These are phyloP conservation scores for Maniola hyperantus DNA, from an alignment of 2,888 invertebrate species.

Conservation along the genomic window DNA sequence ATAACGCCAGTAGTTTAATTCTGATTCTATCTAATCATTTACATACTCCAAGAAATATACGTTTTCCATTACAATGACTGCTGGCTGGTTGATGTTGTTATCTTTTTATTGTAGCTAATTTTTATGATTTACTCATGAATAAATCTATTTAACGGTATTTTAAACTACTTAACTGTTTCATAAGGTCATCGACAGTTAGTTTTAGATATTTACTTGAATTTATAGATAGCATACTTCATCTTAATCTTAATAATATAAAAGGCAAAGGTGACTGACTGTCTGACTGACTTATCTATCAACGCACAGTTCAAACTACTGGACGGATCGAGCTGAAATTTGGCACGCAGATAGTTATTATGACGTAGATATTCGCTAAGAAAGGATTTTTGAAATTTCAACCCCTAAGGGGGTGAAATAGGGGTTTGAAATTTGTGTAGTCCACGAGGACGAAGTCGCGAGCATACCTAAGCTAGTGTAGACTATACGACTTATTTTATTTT, in stretches of 20 bases:
- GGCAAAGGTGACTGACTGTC: too few species aligned
- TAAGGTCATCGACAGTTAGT: not conserved
- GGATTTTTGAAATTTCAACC: too few species aligned
- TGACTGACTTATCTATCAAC: too few species aligned
- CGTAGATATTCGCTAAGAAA: too few species aligned
- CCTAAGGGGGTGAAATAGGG: too few species aligned
- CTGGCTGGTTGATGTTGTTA: not conserved
- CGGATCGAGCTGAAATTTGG: too few species aligned
- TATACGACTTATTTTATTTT: not conserved
- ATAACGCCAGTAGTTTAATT: not conserved
- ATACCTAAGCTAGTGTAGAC: too few species aligned
- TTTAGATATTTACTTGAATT: not conserved
- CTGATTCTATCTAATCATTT: slow-evolving; percentile 1
- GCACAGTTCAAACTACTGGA: too few species aligned
- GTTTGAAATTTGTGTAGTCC: too few species aligned
- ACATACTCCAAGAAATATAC: slow-evolving; percentile 5
- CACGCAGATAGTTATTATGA: too few species aligned
- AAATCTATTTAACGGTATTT: not conserved
- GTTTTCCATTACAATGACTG: not conserved
- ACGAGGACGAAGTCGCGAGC: too few species aligned
- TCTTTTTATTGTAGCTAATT: not conserved
- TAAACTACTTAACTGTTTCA: not conserved
- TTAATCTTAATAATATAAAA: too few species aligned
- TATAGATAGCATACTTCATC: not conserved
- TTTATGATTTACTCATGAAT: not conserved